Percentiles rank a stretch among this genome's conserved stretches.
Conservation (phyloP, 92 coral and sea anemone genomes). For the Anthopleura xanthogrammica region DNA sequence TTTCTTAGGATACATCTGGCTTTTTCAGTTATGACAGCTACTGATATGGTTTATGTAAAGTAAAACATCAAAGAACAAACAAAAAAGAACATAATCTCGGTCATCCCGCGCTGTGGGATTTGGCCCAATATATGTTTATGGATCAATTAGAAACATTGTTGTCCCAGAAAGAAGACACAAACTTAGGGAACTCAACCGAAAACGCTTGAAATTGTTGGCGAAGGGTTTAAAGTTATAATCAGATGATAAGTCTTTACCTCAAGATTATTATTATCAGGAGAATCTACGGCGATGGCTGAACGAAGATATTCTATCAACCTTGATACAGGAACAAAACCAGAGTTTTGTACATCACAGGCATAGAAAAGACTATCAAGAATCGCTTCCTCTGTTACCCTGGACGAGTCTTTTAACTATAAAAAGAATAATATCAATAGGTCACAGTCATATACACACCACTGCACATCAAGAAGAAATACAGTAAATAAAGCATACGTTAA, state of each 20-base stretch:
- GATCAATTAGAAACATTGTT: not conserved
- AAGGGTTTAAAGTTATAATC: not conserved
- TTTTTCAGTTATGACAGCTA: not conserved
- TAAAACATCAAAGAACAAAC: conserved; percentile 9
- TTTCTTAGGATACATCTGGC: not conserved
- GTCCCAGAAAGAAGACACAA: not conserved
- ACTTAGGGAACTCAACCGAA: not conserved
- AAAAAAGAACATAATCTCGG: not conserved
- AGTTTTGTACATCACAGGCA: conserved; percentile 78
- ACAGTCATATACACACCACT: conserved; percentile 21
- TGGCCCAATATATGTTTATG: not conserved
- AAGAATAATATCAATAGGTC: conserved; percentile 22
- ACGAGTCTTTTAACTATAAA: conserved; percentile 47
- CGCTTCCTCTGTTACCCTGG: conserved; percentile 74
- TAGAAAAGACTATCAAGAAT: conserved; percentile 83
- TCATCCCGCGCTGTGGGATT: not conserved
- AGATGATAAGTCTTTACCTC: conserved; percentile 13
- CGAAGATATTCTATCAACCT: conserved; percentile 85
- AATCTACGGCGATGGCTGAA: conserved; percentile 71
- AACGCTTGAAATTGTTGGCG: not conserved
- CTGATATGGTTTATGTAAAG: conserved; percentile 1
- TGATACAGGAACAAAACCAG: conserved; percentile 86
- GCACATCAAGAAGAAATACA: not conserved
- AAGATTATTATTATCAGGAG: conserved; percentile 37
- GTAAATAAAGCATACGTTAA: conserved; percentile 18